phyloP scores from a whole-genome alignment of 2,888 invertebrate species.

The Drosophila pegasa region DNA sequence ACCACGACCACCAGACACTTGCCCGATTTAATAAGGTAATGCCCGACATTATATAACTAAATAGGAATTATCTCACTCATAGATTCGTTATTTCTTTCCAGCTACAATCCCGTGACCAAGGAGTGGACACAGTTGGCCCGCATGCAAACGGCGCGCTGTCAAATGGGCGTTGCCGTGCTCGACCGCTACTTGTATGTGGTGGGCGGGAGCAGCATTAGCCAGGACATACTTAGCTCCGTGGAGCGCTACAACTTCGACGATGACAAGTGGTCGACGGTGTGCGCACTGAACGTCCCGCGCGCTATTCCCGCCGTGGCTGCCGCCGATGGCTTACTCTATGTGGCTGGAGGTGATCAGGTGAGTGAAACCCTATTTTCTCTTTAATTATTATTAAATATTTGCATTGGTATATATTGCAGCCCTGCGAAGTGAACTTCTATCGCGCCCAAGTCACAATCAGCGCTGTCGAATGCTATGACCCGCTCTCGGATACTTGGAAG shows the following conservation, averaged over 20 bases:
- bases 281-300: constrained; percentile 90
- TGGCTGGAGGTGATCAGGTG: constrained; percentile 92
- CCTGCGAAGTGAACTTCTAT: constrained; percentile 92
- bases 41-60: neutral
- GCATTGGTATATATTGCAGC: constrained; percentile 78
- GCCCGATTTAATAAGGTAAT: constrained; percentile 88
- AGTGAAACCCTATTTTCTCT: neutral
- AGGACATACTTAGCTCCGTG: constrained; percentile 92
- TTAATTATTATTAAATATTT: too few species aligned
- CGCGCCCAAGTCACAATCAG: constrained; percentile 93
- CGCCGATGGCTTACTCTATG: constrained; percentile 92
- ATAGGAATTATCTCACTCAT: neutral
- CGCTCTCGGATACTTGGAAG: constrained; percentile 91
- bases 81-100: constrained; percentile 63
- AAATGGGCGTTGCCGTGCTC: constrained; percentile 95
- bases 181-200: constrained; percentile 94
- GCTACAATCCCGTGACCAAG: constrained; percentile 92
- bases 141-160: constrained; percentile 93
- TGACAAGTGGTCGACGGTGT: constrained; percentile 90
- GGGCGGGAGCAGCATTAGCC: constrained; percentile 93
- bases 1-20: constrained; percentile 92
- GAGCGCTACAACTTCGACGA: constrained; percentile 87
- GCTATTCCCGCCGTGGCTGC: constrained; percentile 94
- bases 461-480: constrained; percentile 94
- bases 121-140: constrained; percentile 92